Conservation (phyloP, 1,140 invertebrate genomes). For the Lucilia cuprina region DNA sequence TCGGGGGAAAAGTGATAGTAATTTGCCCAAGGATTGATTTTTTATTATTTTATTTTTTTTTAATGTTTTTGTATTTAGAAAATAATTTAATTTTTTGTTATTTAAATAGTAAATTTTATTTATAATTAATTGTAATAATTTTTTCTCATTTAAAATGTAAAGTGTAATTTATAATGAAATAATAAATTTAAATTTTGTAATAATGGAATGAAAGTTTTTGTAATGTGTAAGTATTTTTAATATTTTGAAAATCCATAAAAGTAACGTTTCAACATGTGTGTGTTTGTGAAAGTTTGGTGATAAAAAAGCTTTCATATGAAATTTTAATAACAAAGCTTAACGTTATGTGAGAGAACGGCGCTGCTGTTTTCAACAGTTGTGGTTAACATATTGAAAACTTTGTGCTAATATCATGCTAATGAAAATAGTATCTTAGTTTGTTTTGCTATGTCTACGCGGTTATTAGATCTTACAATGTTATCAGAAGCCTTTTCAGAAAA, state of each 20-base stretch:
- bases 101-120: not conserved
- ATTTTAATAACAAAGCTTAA: not conserved
- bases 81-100: not conserved
- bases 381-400: too few species aligned
- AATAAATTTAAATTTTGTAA: not conserved
- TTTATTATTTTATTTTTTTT: not conserved
- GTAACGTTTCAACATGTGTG: not conserved
- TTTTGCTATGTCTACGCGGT: too few species aligned
- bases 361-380: not conserved
- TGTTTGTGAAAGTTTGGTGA: not conserved
- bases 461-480: too few species aligned
- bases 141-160: not conserved
- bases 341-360: not conserved
- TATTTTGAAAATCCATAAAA: not conserved
- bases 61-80: not conserved
- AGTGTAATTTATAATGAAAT: not conserved
- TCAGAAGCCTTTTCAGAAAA: too few species aligned
- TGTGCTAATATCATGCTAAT: too few species aligned
- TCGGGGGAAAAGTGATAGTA: conserved; percentile 84
- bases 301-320: not conserved
- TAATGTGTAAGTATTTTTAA: not conserved
- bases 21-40: conserved; percentile 78
- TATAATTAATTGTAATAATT: not conserved
- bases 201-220: not conserved
- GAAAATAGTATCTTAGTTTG: too few species aligned